A percentile compares a stretch with the other conserved stretches of the same genome.
Conservation (phyloP, 2,888 invertebrate species). For the Drymonia ruficornis region DNA sequence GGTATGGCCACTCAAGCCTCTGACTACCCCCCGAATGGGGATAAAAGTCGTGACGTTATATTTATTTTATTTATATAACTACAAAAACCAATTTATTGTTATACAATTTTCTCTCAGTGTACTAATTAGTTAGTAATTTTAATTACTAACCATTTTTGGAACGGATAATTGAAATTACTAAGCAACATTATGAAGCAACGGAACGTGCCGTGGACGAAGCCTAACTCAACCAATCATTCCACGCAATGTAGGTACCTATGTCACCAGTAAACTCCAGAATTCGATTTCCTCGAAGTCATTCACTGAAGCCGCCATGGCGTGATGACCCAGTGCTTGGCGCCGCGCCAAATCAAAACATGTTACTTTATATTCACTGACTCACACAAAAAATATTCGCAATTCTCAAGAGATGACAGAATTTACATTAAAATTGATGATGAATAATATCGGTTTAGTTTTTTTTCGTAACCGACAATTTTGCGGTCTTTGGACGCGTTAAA, state of each 20-base stretch:
- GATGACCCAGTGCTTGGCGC: conserved; percentile 7
- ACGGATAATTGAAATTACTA: no score
- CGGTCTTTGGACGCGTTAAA: no score
- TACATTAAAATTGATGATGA: not conserved
- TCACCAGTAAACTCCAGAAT: not conserved
- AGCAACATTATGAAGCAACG: no score
- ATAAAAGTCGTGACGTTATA: no score
- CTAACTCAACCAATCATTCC: not conserved
- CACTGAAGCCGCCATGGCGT: conserved; percentile 6
- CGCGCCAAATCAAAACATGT: conserved; percentile 3
- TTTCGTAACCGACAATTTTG: not conserved
- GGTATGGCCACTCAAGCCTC: no score
- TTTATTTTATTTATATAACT: no score
- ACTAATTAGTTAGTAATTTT: no score
- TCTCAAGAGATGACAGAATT: conserved; percentile 10
- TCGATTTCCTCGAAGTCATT: conserved; percentile 6
- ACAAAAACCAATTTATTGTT: no score
- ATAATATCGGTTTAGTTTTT: not conserved
- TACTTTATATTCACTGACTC: conserved; percentile 10
- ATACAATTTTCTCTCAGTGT: no score
- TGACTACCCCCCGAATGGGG: no score
- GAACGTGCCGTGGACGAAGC: no score
- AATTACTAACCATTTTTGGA: no score
- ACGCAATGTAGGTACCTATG: not conserved
- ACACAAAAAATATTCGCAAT: conserved; percentile 10